phyloP scores from a whole-genome alignment of 1,140 invertebrate species.

The Saxidomus purpurata region DNA sequence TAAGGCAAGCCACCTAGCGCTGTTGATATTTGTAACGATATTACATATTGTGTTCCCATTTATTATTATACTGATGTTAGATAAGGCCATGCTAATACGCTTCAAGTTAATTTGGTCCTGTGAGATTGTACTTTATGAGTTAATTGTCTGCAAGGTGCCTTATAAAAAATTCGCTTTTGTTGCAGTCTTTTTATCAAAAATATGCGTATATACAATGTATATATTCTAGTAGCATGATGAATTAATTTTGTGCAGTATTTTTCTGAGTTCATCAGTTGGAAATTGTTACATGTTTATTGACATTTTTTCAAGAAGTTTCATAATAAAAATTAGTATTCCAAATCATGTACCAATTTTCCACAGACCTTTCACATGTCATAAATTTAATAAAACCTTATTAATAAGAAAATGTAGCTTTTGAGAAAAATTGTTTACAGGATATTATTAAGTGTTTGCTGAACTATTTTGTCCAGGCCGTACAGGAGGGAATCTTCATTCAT shows the following conservation, averaged over 20 bases:
- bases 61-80: background rate
- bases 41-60: slow-evolving; percentile 34
- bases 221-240: too few relatives aligned
- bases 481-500: slow-evolving; percentile 50
- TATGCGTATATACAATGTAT: too few relatives aligned
- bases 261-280: too few relatives aligned
- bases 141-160: too few relatives aligned
- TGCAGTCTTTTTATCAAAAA: too few relatives aligned
- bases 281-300: too few relatives aligned
- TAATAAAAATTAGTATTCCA: background rate
- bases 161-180: too few relatives aligned
- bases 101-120: too few relatives aligned
- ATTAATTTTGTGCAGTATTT: too few relatives aligned
- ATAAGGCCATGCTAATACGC: background rate
- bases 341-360: background rate
- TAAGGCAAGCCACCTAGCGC: slow-evolving; percentile 15
- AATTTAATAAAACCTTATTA: background rate
- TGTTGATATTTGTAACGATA: slow-evolving; percentile 27
- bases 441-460: slow-evolving; percentile 24
- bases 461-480: background rate
- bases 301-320: too few relatives aligned
- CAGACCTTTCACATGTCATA: background rate
- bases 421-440: slow-evolving; percentile 17
- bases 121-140: too few relatives aligned
- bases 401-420: slow-evolving; percentile 22